Base-by-base conservation (phyloP, 2,888 invertebrate species). In the Falcaria lacertinaria region DNA sequence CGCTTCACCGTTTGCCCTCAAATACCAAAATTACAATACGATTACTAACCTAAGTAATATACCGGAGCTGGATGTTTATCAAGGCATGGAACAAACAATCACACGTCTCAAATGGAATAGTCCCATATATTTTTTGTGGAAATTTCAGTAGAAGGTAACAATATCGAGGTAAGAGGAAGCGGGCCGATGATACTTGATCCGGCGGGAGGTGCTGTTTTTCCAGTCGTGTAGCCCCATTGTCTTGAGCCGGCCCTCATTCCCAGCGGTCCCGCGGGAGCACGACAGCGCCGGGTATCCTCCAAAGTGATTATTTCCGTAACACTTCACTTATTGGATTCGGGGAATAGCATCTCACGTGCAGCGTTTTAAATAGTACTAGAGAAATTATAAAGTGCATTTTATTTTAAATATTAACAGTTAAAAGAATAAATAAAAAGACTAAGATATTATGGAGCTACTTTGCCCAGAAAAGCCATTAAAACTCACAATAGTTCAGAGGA, bases 251-350 rank as follows among this genome's bases (percentile, higher is more conserved):
- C 38, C 52, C 51, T 49, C 50, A 60, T 45, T 61, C 59, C 60
- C 48, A 45, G 50, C 44, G 41, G 47, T 65, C 69, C 65, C 65
- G 11, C 13, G 60, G 59, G 66, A 41, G 52, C 60, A 53, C 34
- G 45, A 36, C 49, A 45, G 48, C 45, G 52, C 52, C 44, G 50
- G 42, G 42, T 58, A 56, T 63, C 67, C 69, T 65, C 66, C 49
- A 61, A 68, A 67, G 62, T 67, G 68, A 76, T 73, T 71, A 73
- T 68, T 60, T 55, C 63, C 57, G 57, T 60, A 62, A 65, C 65
- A 63, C 55, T 60, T 62, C 55, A 56, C 47, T 52, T 69, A 67
- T 68, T 66, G 60, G 62, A 69, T 64, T 52, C 49, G 60, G 59
- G 16, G 15, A 7, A 40, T 19, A 16, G 25, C n/a, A 4, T 15